Conservation (phyloP, 2,888 invertebrate species). For the Abrostola tripartita region DNA sequence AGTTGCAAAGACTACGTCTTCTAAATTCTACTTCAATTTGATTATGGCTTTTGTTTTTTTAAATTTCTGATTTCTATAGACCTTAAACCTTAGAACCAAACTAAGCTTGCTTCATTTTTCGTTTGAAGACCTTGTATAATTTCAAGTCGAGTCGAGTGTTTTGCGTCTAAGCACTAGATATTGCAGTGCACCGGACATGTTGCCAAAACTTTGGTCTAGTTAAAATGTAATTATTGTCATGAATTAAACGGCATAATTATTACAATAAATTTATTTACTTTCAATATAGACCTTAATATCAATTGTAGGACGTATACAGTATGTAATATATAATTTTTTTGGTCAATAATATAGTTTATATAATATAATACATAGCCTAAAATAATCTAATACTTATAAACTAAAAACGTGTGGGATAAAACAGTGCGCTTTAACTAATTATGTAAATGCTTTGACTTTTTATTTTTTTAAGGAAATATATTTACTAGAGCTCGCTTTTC, state of each 20-base stretch:
- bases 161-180: no score
- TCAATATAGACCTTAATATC: constrained; percentile 65
- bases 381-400: constrained; percentile 54
- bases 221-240: neutral
- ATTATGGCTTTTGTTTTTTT: no score
- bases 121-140: no score
- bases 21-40: no score
- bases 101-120: no score
- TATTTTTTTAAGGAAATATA: constrained; percentile 54
- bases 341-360: constrained; percentile 66
- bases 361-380: constrained; percentile 54
- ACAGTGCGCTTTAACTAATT: constrained; percentile 73
- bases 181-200: neutral
- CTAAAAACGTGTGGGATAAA: constrained; percentile 74
- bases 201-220: no score
- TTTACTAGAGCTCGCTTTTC: constrained; percentile 34
- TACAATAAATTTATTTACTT: constrained; percentile 69
- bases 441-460: constrained; percentile 72
- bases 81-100: no score
- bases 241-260: constrained; percentile 35
- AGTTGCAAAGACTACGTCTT: no score
- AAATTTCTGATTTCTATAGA: no score
- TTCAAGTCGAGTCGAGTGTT: no score
- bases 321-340: constrained; percentile 66
- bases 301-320: constrained; percentile 63